phyloP scores from a whole-genome alignment of 2,888 invertebrate genomes.

The Scaeva pyrastri region DNA sequence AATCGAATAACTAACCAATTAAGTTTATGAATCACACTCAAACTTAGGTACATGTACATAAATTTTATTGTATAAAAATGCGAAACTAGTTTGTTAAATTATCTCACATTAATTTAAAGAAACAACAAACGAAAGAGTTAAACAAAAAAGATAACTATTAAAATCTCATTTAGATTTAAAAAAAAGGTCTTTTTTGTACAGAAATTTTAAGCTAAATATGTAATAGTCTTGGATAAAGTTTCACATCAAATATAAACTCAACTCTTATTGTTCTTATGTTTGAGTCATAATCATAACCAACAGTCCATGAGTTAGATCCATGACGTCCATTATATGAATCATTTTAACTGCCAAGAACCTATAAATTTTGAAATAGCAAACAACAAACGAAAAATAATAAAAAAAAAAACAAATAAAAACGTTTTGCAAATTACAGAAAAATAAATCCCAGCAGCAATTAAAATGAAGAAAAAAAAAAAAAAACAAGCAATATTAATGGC shows the following conservation, averaged over 20 bases:
- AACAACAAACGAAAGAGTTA: neutral
- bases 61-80: neutral
- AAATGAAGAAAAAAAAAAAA: no score
- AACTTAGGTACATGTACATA: no score
- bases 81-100: neutral
- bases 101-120: constrained; percentile 10
- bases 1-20: neutral
- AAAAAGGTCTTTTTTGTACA: neutral
- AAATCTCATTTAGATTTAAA: constrained; percentile 38
- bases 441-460: constrained; percentile 18
- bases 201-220: constrained; percentile 13
- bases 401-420: neutral
- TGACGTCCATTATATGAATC: constrained; percentile 14
- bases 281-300: constrained; percentile 49
- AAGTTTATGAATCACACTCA: neutral
- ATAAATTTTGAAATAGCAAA: neutral
- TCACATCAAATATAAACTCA: constrained; percentile 21
- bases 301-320: constrained; percentile 35
- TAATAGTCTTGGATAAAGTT: constrained; percentile 11
- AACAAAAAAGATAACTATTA: constrained; percentile 13
- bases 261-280: constrained; percentile 1
- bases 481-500: constrained; percentile 7
- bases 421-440: constrained; percentile 6
- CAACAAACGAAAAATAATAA: no score
- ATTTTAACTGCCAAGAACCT: neutral